Base-by-base conservation (phyloP, 2,797 vertebrate genomes). In the Poecilia velifera region DNA sequence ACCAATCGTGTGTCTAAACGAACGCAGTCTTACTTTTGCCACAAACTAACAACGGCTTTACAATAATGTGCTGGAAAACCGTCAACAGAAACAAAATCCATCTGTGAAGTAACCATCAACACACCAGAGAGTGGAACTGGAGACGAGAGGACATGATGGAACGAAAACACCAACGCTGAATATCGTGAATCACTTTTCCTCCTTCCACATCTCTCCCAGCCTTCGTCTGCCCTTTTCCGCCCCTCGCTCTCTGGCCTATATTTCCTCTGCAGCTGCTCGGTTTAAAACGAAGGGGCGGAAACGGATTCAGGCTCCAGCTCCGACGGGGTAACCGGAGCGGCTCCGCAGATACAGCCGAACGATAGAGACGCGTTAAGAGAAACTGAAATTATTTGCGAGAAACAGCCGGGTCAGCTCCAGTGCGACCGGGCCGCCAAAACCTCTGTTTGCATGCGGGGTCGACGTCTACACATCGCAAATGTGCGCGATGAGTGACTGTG, bases 231-330 rank as follows among this genome's bases (percentile, higher is more conserved):
- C 78, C 82, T 85, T 82, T 83, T 79, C 82, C 70, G 76, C 46
- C 74, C 77, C 81, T 86, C 39, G 4, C 70, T 31, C 74, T 80
- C 74, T 80, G 86, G 87, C 85, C 89, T 82, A 85, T 77, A 82
- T 92, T 90, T 90, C 84, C 86, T 86, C 66, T 43, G 81, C 84
- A 81, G 85, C 87, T 84, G 92, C 85, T 88, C 81, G 77, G 86
- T 45, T 74, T 81, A 89, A 51, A 82, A 81, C 1, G 9, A 53
- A 87, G 74, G 76, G 68, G 87, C 84, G 84, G 89, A 79, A 89
- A 87, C 81, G 73, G 89, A 91, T 87, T 91, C 73, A 45, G 83
- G 82, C 76, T 68, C 46, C 73, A 9, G 76, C 81, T 80, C 74
- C 72, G 88, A 85, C 75, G 36, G 72, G 28, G 87, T 86, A 89